Base-by-base conservation (phyloP, 2,888 invertebrate species). In the Sicus ferrugineus region DNA sequence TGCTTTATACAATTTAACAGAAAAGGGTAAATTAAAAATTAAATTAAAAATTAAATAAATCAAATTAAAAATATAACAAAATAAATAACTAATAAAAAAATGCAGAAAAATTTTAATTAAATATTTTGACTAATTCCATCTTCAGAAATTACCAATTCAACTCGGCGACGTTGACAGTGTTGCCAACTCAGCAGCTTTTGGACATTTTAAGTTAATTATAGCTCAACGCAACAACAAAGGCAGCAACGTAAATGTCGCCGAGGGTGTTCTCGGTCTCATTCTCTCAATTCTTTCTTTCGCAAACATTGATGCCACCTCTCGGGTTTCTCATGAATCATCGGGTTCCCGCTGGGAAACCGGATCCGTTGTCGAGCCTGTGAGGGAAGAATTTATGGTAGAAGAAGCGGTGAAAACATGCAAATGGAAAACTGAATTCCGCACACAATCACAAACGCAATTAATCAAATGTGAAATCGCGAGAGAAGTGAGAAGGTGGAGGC, bases 371-470 rank as follows among this genome's bases (percentile, higher is more conserved):
- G 52, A 52, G n/a, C 38, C 34, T 3, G 14, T 21, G 23, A 34
- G 4, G 21, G 11, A 19, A 48, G 48, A 48, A 5, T n/a, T 46
- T 46, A 4, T 46, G 16, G 46, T 7, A 9, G 46, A 9, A 4
- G n/a, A 19, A 2, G 50, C 19, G 23, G 23, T 7, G 50, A 6
- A 4, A 19, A 4, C 62, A 68, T 62, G 54, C 65, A 66, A 66
- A 66, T 66, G 65, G 34, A 66, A 66, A 66, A 54, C 56, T 54
- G 23, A 65, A 31, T 59, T 62, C 38, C 38, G 50, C 48, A 62
- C 38, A 62, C 61, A 68, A 68, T 68, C 62, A 62, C 68, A 68
- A 68, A 52, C 21, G 68, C 38, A 68, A 68, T 68, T 68, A 68
- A 68, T 68, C 68, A 68, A 46, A 62, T 68, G 58, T 42, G 48